Conservation (phyloP, 37 sponge, comb jelly and placozoan genomes). For the Amphimedon queenslandica region DNA sequence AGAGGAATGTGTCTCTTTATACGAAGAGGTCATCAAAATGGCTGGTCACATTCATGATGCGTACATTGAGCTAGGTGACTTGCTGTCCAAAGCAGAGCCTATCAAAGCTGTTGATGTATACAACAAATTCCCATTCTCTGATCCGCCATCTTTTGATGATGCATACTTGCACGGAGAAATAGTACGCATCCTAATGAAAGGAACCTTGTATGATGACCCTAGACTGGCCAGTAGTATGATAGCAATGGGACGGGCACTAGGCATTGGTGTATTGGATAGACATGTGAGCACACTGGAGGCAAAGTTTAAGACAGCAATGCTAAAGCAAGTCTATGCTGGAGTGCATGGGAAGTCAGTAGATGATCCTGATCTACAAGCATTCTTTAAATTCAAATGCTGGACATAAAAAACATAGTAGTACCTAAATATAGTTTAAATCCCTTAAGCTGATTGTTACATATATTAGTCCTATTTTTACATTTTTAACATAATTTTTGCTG, state of each 20-base stretch:
- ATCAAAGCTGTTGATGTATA: constrained; percentile 87
- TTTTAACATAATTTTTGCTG: no score
- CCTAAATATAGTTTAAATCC: background rate
- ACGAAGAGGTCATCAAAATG: constrained; percentile 78
- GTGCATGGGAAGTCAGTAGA: constrained; percentile 78
- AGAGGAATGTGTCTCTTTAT: constrained; percentile 60
- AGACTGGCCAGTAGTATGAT: constrained; percentile 66
- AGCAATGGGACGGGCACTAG: constrained; percentile 85
- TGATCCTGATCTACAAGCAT: constrained; percentile 81
- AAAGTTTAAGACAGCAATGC: constrained; percentile 79
- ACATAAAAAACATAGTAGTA: no score
- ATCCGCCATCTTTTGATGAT: constrained; percentile 91
- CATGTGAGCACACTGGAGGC: constrained; percentile 75
- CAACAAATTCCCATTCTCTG: constrained; percentile 81
- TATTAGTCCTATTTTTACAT: background rate
- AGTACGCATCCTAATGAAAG: constrained; percentile 78
- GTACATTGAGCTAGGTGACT: constrained; percentile 93
- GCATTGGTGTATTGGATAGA: constrained; percentile 85
- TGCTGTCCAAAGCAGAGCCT: constrained; percentile 63
- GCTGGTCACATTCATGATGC: constrained; percentile 87
- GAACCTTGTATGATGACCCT: constrained; percentile 73
- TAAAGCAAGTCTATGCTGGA: constrained; percentile 84
- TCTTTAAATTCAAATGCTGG: constrained; percentile 97
- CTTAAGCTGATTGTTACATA: background rate
- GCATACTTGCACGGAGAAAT: constrained; percentile 94